Conservation (phyloP, 2,797 vertebrate species). For the Anguilla pacifica region DNA sequence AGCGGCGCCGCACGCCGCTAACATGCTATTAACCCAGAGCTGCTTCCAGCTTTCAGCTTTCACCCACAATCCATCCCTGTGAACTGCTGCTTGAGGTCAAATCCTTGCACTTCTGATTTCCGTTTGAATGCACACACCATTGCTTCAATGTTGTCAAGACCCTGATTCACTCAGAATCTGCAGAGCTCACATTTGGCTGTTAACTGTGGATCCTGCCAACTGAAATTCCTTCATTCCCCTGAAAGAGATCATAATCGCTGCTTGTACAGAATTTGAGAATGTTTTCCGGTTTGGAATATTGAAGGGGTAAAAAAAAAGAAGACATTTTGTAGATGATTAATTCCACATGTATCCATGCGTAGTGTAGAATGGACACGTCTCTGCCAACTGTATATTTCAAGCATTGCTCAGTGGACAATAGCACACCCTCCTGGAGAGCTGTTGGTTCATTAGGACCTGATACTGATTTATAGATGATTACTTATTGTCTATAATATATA, state of each 20-base stretch:
- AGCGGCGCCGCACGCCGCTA: slow-evolving; percentile 49
- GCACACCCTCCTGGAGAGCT: not conserved
- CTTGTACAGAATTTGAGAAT: not conserved
- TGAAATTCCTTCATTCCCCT: not conserved
- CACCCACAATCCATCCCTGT: not conserved
- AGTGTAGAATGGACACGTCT: not conserved
- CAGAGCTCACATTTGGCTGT: not conserved
- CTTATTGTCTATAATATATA: not conserved
- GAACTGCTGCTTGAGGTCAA: not conserved
- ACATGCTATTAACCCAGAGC: slow-evolving; percentile 49
- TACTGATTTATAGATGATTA: not conserved
- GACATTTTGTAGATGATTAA: not conserved
- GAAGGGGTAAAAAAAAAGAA: not conserved
- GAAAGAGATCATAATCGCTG: not conserved
- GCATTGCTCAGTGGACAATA: not conserved
- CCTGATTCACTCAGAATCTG: not conserved
- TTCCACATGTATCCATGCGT: not conserved
- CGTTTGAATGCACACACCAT: not conserved
- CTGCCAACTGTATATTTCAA: not conserved
- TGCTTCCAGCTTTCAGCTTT: slow-evolving; percentile 15
- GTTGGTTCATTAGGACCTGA: not conserved
- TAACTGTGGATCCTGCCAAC: not conserved
- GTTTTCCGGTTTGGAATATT: not conserved
- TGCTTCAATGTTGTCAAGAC: not conserved
- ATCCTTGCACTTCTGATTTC: not conserved